phyloP scores from a whole-genome alignment of 2,888 invertebrate species.

The Ectemnius lituratus region DNA sequence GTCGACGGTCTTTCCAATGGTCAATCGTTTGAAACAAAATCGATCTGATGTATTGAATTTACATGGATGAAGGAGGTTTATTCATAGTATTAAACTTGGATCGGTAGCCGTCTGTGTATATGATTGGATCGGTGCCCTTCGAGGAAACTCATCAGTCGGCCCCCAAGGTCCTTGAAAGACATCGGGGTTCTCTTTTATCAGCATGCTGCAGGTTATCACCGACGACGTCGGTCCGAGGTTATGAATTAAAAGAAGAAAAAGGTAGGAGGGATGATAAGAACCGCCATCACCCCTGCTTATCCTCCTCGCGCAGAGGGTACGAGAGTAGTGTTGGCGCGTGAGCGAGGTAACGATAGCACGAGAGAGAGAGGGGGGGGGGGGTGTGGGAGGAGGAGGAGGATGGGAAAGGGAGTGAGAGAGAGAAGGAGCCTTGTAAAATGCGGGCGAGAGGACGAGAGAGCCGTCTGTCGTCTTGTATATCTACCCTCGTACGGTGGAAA shows the following conservation, averaged over 20 bases:
- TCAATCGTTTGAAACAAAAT: too few relatives aligned
- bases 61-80: too few relatives aligned
- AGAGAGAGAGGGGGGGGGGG: too few relatives aligned
- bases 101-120: too few relatives aligned
- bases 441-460: slow-evolving; percentile 29
- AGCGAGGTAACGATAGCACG: background rate
- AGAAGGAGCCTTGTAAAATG: slow-evolving; percentile 17
- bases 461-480: slow-evolving; percentile 67
- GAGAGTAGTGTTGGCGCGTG: slow-evolving; percentile 17
- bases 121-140: too few relatives aligned
- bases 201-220: slow-evolving; percentile 57
- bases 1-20: too few relatives aligned
- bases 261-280: slow-evolving; percentile 40
- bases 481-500: slow-evolving; percentile 70
- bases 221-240: slow-evolving; percentile 49
- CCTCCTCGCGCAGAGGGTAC: slow-evolving; percentile 27
- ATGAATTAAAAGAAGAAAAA: slow-evolving; percentile 57
- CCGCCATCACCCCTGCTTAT: slow-evolving; percentile 49
- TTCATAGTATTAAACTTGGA: too few relatives aligned
- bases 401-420: slow-evolving; percentile 12
- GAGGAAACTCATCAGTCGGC: slow-evolving; percentile 19
- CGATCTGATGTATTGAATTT: too few relatives aligned
- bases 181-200: slow-evolving; percentile 48
- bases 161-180: slow-evolving; percentile 34
- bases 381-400: too few relatives aligned